Evolutionary conservation across 2,888 invertebrate species (phyloP), one percentile per base, ranked within the genome.

Genomic region (Exephanes ischioxanthus): DNA sequence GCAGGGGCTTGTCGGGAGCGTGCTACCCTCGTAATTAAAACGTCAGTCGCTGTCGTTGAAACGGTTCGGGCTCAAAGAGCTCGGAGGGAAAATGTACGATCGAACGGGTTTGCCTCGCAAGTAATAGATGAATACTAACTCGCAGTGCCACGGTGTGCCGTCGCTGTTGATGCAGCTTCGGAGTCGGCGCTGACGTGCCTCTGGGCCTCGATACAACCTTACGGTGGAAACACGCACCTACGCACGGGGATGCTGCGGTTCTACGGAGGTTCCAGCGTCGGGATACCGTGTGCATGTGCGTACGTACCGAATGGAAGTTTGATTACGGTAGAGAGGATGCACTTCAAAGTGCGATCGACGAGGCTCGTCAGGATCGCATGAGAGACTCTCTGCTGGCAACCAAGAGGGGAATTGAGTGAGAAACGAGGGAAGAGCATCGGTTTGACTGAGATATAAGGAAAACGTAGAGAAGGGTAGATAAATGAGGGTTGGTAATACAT

Each of bases 11-110:
- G 61, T 16, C 11, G 41, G 2, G 16, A 14, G 22, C 30, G 30
- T 33, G 61, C 45, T 11, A 48, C 58, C 37, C 48, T 45, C 75
- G 63, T 75, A 63, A 75, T 75, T 75, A 75, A 75, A 75, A 75
- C 63, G 75, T 75, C 75, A 75, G 63, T 61, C 75, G 75, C 30
- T 48, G 30, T 75, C 30, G 75, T 75, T 9, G 75, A 75, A 75
- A 48, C 48, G 61, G 26, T 14, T 16, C 19, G 22, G 11, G 75
- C 19, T 75, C 75, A 75, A 75, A 75, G 75, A 63, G 75, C 11
- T 48, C 61, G 63, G 11, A 30, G 41, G 45, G 55, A 14, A 58
- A 58, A 58, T 26, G 26, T 58, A 26, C 58, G 58, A 58, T 14
- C 11, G 22, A 22, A 58, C 58, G 26, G 9, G 58, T 11, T 58